These are phyloP conservation scores for Ceramica pisi DNA, from an alignment of 2,888 invertebrate species.

Conservation along the genomic window DNA sequence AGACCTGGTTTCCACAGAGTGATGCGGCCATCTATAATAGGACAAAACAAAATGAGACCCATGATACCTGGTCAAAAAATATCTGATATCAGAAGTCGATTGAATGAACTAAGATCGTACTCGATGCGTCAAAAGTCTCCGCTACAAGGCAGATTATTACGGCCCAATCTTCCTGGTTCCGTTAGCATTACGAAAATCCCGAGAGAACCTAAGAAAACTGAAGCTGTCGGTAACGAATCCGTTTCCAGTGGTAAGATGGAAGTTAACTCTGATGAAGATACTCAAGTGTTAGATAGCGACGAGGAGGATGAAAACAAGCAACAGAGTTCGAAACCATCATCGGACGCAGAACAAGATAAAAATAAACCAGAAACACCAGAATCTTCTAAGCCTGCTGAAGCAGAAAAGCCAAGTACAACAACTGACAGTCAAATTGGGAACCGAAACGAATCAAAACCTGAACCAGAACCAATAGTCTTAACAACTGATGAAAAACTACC, in stretches of 20 bases:
- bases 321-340: constrained; percentile 64
- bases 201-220: constrained; percentile 77
- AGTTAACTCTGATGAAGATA: constrained; percentile 81
- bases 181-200: constrained; percentile 87
- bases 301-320: constrained; percentile 77
- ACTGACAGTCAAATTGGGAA: constrained; percentile 62
- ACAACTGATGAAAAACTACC: constrained; percentile 87
- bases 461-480: constrained; percentile 77
- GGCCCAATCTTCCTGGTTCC: constrained; percentile 84
- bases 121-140: constrained; percentile 81
- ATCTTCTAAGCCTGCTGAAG: constrained; percentile 52
- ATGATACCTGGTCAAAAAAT: constrained; percentile 85
- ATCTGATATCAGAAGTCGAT: constrained; percentile 82
- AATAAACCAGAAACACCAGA: constrained; percentile 51
- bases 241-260: constrained; percentile 73
- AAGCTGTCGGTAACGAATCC: constrained; percentile 71
- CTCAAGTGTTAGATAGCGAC: constrained; percentile 86
- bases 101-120: constrained; percentile 82
- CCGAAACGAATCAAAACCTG: constrained; percentile 61
- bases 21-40: constrained; percentile 81
- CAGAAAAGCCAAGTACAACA: constrained; percentile 62
- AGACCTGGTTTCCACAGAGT: constrained; percentile 83
- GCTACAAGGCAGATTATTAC: constrained; percentile 76
- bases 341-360: constrained; percentile 46
- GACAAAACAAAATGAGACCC: constrained; percentile 82